phyloP scores from a whole-genome alignment of 2,797 vertebrate species.

The Parauchenoglanis ngamensis region DNA sequence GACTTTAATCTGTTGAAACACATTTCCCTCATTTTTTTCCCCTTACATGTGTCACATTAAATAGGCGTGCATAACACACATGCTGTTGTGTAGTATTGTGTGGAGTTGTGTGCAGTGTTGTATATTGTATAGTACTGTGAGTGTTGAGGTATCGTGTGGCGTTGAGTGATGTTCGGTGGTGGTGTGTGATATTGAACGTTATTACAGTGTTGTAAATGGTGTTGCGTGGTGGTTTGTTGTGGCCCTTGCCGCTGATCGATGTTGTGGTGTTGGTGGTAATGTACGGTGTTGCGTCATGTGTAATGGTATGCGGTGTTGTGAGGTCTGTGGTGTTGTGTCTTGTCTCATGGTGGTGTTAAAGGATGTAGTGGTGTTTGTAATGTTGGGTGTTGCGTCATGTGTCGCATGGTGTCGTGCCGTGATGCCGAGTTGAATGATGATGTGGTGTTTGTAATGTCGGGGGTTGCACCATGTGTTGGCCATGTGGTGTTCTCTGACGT shows the following conservation, averaged over 20 bases:
- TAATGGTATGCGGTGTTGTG: background rate
- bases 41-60: background rate
- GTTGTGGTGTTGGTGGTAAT: background rate
- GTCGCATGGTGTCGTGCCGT: background rate
- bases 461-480: background rate
- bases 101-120: background rate
- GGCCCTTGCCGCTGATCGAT: background rate
- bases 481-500: background rate
- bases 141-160: background rate
- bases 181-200: background rate
- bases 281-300: background rate
- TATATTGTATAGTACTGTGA: background rate
- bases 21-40: background rate
- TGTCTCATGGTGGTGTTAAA: background rate
- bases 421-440: background rate
- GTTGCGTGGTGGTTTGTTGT: too few species aligned
- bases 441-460: background rate
- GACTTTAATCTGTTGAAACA: background rate
- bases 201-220: too few species aligned
- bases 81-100: background rate
- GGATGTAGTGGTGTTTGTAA: background rate
- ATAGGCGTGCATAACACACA: background rate
- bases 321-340: too few species aligned
- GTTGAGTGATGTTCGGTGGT: background rate
- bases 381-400: background rate